Percentiles rank a stretch among this genome's conserved stretches.
phyloP scores from a whole-genome alignment of 1,140 invertebrate species.

The Pectinophora gossypiella region DNA sequence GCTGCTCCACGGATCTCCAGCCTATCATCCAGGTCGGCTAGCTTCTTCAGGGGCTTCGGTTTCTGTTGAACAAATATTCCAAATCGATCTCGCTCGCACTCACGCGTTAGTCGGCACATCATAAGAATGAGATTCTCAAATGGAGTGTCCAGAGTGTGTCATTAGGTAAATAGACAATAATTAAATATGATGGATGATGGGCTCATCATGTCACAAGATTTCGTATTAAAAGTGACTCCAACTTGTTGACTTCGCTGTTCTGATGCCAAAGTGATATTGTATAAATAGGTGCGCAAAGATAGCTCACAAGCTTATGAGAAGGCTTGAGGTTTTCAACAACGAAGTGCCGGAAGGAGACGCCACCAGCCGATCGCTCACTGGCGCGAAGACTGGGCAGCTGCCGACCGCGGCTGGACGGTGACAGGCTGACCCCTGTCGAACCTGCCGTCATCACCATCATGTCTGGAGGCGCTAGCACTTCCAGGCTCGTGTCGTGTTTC shows the following conservation, averaged over 20 bases:
- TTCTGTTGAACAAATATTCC: too few species aligned
- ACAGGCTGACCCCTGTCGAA: not conserved
- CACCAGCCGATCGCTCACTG: conserved; percentile 26
- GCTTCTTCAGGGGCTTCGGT: conserved; percentile 34
- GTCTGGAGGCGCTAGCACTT: conserved; percentile 4
- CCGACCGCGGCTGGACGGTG: not conserved
- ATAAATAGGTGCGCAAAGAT: too few species aligned
- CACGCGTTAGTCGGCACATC: too few species aligned
- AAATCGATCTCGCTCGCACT: too few species aligned
- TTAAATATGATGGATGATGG: too few species aligned
- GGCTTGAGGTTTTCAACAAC: not conserved
- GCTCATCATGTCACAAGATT: too few species aligned
- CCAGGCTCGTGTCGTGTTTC: conserved; percentile 29
- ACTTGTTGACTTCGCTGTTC: too few species aligned
- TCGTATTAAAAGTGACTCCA: too few species aligned
- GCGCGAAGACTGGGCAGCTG: conserved; percentile 12
- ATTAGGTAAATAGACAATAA: too few species aligned
- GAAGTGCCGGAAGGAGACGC: conserved; percentile 17
- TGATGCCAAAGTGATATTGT: too few species aligned
- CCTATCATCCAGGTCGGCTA: conserved; percentile 33
- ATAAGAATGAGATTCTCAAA: too few species aligned
- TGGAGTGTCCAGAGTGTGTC: too few species aligned
- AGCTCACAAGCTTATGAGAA: not conserved
- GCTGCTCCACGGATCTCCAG: conserved; percentile 44
- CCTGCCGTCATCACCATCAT: not conserved